Conservation (phyloP, 2,888 invertebrate genomes). For the Dasysyrphus tricinctus region DNA sequence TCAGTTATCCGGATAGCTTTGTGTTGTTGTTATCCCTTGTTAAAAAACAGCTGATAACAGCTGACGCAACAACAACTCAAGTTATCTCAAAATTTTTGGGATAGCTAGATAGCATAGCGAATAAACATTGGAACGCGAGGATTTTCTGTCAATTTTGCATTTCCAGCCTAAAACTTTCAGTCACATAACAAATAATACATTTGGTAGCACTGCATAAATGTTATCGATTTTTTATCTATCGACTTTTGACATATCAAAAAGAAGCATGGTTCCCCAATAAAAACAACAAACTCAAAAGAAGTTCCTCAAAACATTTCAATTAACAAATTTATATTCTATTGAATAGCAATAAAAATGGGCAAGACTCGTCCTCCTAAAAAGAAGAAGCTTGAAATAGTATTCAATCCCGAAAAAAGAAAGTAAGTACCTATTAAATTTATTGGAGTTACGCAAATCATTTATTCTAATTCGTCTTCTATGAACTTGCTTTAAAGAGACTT, state of each 20-base stretch:
- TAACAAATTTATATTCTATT: neutral
- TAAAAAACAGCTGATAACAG: no score
- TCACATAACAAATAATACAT: neutral
- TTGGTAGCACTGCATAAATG: neutral
- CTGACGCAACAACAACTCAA: no score
- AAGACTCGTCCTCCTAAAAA: slow-evolving; percentile 82
- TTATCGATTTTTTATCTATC: slow-evolving; percentile 1
- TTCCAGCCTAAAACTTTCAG: no score
- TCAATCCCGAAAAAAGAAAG: slow-evolving; percentile 86
- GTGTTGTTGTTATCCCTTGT: no score
- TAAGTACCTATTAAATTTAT: slow-evolving; percentile 79
- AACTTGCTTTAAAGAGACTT: slow-evolving; percentile 86
- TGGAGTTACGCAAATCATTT: neutral
- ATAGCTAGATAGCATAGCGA: no score
- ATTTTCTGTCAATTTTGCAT: no score
- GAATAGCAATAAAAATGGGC: slow-evolving; percentile 31
- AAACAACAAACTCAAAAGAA: slow-evolving; percentile 16
- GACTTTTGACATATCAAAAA: neutral
- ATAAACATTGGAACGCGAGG: no score
- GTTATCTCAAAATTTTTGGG: no score
- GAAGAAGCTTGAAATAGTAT: slow-evolving; percentile 85
- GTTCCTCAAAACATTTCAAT: neutral
- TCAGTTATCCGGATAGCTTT: no score
- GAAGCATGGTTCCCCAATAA: neutral
- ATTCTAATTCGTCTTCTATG: neutral